Conservation (phyloP, 2,113 vertebrate genomes). For the Callithrix jacchus region DNA sequence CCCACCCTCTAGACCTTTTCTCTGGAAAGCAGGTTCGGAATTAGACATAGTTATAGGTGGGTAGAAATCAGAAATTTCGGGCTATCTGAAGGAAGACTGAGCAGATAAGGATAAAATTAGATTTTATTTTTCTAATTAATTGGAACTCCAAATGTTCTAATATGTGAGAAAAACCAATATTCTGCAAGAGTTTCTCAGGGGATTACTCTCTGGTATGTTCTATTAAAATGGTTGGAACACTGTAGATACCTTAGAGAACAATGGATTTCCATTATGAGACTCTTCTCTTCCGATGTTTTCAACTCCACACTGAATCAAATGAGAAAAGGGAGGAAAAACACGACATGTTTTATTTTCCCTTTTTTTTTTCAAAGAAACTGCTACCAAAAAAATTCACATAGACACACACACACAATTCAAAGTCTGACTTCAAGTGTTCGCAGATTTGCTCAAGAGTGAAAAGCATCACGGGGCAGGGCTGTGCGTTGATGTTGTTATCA, state of each 20-base stretch:
- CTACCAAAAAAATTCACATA: not conserved
- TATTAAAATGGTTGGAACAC: conserved; percentile 50
- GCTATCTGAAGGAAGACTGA: not conserved
- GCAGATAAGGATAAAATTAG: not conserved
- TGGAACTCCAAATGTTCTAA: conserved; percentile 52
- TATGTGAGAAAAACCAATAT: conserved; percentile 60
- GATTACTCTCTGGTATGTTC: conserved; percentile 53
- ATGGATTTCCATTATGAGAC: conserved; percentile 96
- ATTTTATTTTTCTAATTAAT: conserved; percentile 73
- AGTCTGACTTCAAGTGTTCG: not conserved
- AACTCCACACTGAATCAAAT: conserved; percentile 90
- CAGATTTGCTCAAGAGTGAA: not conserved
- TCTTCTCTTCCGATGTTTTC: conserved; percentile 97
- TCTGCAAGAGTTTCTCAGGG: conserved; percentile 60
- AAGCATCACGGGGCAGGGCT: fast-evolving
- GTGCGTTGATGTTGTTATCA: not conserved
- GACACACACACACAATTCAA: not conserved
- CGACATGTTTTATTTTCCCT: conserved; percentile 37
- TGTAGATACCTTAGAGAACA: conserved; percentile 94
- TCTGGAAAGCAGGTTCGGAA: conserved; percentile 44
- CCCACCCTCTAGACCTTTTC: not conserved
- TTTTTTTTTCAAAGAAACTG: not conserved
- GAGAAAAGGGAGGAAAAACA: conserved; percentile 63
- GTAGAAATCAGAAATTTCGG: conserved; percentile 3
- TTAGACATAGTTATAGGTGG: not conserved